phyloP scores from a whole-genome alignment of 2,113 vertebrate genomes.

The Pleuronectes platessa region DNA sequence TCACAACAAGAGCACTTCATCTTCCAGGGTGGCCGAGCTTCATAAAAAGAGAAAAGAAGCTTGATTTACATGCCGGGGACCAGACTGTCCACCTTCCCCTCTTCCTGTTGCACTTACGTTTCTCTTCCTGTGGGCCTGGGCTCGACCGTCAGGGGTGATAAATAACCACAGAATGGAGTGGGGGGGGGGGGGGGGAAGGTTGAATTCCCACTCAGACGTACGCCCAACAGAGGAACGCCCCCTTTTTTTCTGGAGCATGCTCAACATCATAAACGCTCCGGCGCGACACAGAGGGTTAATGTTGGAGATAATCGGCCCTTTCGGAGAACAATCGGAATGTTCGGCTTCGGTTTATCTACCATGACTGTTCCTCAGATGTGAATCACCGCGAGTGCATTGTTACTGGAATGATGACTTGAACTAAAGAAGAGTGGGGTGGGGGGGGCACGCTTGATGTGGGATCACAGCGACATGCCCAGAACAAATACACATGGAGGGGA shows the following conservation, averaged over 20 bases:
- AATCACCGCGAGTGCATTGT: conserved; percentile 49
- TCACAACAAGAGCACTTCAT: conserved; percentile 91
- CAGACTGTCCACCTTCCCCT: conserved; percentile 82
- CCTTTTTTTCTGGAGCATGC: conserved; percentile 5
- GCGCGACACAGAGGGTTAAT: conserved; percentile 27
- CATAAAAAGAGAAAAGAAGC: conserved; percentile 86
- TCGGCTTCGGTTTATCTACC: conserved; percentile 53
- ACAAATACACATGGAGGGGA: conserved; percentile 49
- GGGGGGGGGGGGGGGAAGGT: conserved; percentile 40
- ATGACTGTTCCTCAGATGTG: conserved; percentile 55
- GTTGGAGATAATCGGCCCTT: conserved; percentile 34
- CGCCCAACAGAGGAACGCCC: conserved; percentile 34
- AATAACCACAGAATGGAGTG: conserved; percentile 74
- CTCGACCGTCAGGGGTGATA: conserved; percentile 75
- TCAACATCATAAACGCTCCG: conserved; percentile 19
- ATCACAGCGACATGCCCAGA: conserved; percentile 50
- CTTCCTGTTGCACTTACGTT: conserved; percentile 86
- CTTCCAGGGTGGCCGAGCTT: conserved; percentile 90
- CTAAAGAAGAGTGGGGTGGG: not conserved
- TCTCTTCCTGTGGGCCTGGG: conserved; percentile 82
- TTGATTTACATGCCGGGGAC: conserved; percentile 89
- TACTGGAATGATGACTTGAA: conserved; percentile 39
- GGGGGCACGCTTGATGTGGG: conserved; percentile 51
- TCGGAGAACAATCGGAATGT: conserved; percentile 48
- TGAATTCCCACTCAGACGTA: conserved; percentile 37